phyloP scores from a whole-genome alignment of 2,113 vertebrate species.

The Leptobrachium ailaonicum region DNA sequence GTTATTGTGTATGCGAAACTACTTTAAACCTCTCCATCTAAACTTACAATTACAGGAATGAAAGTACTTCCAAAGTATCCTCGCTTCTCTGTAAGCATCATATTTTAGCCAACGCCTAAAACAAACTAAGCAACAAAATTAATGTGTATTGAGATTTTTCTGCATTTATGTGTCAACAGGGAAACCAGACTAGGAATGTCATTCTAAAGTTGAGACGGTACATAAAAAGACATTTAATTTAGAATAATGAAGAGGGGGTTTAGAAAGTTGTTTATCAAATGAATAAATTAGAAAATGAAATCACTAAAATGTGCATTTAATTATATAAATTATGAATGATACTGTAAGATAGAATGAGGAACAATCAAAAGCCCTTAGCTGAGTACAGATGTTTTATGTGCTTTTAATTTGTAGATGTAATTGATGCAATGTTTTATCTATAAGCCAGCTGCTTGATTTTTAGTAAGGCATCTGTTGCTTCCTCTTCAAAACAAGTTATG shows the following conservation, averaged over 20 bases:
- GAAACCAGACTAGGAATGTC: constrained; percentile 19
- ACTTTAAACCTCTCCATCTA: too few species aligned
- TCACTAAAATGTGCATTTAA: constrained; percentile 58
- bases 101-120: too few species aligned
- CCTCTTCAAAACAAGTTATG: constrained; percentile 44
- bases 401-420: constrained; percentile 61
- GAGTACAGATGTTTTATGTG: constrained; percentile 58
- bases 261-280: constrained; percentile 51
- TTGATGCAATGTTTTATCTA: constrained; percentile 52
- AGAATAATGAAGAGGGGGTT: constrained; percentile 23
- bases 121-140: too few species aligned
- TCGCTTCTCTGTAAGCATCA: too few species aligned
- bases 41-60: too few species aligned
- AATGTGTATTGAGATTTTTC: too few species aligned
- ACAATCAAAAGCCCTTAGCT: constrained; percentile 56
- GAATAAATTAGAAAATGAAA: constrained; percentile 52
- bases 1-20: too few species aligned
- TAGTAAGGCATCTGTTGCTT: constrained; percentile 62
- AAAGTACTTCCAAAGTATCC: too few species aligned
- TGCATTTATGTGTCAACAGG: too few species aligned
- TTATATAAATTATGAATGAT: constrained; percentile 54
- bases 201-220: constrained; percentile 54
- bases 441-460: constrained; percentile 62
- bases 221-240: constrained; percentile 30
- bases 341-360: constrained; percentile 51